Evolutionary conservation across 2,888 invertebrate species (phyloP), one percentile per base, ranked within the genome.

Genomic region (Megaustenia siamemsis): DNA sequence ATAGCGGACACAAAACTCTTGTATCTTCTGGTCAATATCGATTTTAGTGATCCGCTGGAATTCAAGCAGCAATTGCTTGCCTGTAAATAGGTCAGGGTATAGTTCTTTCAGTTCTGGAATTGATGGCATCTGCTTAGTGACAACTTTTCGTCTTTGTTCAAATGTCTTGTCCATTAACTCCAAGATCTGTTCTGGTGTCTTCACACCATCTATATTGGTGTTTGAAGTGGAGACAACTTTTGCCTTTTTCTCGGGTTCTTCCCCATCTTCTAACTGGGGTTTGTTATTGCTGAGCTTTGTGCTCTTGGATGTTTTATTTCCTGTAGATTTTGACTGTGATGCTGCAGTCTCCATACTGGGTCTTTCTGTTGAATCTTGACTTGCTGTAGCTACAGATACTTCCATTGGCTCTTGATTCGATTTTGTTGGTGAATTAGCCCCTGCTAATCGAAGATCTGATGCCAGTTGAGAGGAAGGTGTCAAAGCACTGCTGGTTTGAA

Each of bases 1-100:
- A 85, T 90, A 90, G 66, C 91, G 90, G 12, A 92, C 92, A 87
- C 91, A 92, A 83, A 92, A 92, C 82, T 91, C 91, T 83, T 92
- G 92, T 40, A 92, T 89, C 49, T 91, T 90, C 82, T 91, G 91
- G 82, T 92, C 92, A 68, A 92, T 89, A 84, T 92, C 92, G 80
- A 92, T 88, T 63, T 90, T 89, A 38, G 91, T 90, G 35, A 92
- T 91, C 71, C 92, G 86, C 84, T 91, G 90, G 87, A 92, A 92
- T 79, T 92, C 92, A 38, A 88, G 86, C 84, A 92, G 87, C 76
- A 92, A 89, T 77, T 92, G 91, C 63, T 91, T 88, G 75, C 90
- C 91, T 38, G 89, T 88, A 86, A 92, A 92, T 38, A 92, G 86
- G 40, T 91, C 89, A 12, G 91, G 91, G 81, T 91, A 92, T n/a